These are phyloP conservation scores for Xestia xanthographa DNA, from an alignment of 2,888 invertebrate species.

Conservation along the genomic window DNA sequence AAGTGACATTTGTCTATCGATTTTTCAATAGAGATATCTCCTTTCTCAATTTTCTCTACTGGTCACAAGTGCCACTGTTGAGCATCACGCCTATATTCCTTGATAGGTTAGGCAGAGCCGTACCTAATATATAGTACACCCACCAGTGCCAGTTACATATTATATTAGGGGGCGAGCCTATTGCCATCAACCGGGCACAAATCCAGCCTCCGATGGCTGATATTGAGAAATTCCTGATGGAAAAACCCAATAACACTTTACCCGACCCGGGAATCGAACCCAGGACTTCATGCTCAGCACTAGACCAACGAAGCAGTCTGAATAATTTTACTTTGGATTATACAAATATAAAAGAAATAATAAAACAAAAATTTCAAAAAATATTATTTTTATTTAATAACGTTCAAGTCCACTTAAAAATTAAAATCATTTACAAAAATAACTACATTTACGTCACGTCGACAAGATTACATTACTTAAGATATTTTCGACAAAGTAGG, in stretches of 20 bases:
- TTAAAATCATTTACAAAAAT: slow-evolving; percentile 3
- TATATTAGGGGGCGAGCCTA: too few species aligned
- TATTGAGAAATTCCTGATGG: too few species aligned
- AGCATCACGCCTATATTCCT: not conserved
- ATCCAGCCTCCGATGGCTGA: too few species aligned
- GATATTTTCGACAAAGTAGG: slow-evolving; percentile 17
- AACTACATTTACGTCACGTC: slow-evolving; percentile 6
- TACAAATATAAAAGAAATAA: not conserved
- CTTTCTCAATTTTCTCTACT: not conserved
- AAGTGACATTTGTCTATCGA: not conserved
- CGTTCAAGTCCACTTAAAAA: not conserved
- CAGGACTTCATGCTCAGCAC: too few species aligned
- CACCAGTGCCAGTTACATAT: too few species aligned
- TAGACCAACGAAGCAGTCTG: too few species aligned
- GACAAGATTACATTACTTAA: slow-evolving; percentile 14
- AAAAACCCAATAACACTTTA: too few species aligned
- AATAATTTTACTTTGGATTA: not conserved
- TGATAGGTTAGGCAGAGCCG: too few species aligned
- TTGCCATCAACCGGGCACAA: too few species aligned
- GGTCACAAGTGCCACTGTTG: not conserved
- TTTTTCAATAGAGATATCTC: not conserved
- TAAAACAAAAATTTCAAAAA: not conserved
- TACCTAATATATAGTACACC: too few species aligned
- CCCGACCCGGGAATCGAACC: too few species aligned
- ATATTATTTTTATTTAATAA: not conserved